These are phyloP conservation scores for Megalops cyprinoides DNA, from an alignment of 2,797 vertebrate species.

Conservation along the genomic window DNA sequence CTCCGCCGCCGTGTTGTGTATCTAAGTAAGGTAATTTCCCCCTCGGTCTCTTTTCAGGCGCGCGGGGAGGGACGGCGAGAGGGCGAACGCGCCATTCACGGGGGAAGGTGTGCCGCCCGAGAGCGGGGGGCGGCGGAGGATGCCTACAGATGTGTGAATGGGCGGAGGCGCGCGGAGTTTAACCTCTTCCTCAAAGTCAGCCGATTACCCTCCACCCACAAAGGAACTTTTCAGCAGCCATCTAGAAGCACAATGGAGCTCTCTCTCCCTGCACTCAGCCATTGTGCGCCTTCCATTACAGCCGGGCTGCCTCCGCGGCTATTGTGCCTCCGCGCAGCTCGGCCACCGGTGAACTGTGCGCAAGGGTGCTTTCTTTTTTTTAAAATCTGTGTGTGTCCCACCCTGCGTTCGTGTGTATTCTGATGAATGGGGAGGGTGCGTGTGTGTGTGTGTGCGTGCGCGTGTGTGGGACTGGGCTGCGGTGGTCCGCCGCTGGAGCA, in stretches of 20 bases:
- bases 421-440: no score
- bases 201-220: constrained; percentile 45
- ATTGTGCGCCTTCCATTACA: constrained; percentile 23
- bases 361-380: neutral
- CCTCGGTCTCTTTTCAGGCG: constrained; percentile 58
- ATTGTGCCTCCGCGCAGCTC: constrained; percentile 46
- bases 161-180: constrained; percentile 22
- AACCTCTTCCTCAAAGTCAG: constrained; percentile 51
- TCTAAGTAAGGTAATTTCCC: constrained; percentile 69
- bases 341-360: neutral
- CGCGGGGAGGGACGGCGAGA: constrained; percentile 45
- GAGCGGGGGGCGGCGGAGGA: constrained; percentile 38
- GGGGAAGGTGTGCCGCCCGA: neutral
- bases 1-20: constrained; percentile 60
- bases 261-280: constrained; percentile 39
- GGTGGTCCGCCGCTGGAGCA: neutral
- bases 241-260: constrained; percentile 60
- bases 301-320: constrained; percentile 34
- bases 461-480: neutral
- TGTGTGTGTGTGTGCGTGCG: neutral
- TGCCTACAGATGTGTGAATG: constrained; percentile 43
- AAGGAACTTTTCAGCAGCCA: constrained; percentile 49
- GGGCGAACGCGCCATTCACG: neutral
- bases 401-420: constrained; percentile 27
- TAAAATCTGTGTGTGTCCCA: constrained; percentile 38